Percentiles rank a stretch among this genome's conserved stretches.
These are phyloP conservation scores for Cariama cristata DNA, from an alignment of 2,113 vertebrate species.

Conservation along the genomic window DNA sequence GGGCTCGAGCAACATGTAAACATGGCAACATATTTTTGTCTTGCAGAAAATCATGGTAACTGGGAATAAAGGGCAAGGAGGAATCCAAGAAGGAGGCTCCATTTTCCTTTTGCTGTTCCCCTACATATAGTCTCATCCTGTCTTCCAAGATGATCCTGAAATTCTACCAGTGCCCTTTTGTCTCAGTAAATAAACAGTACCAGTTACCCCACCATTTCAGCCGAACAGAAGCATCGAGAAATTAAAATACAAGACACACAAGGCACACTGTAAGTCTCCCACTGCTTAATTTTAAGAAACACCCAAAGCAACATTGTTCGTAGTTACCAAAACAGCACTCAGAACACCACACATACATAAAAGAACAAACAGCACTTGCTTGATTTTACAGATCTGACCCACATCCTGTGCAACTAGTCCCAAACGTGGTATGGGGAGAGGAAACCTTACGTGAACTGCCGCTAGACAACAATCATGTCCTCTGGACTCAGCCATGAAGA, in stretches of 20 bases:
- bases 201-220: background rate
- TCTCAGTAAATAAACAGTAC: background rate
- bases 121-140: background rate
- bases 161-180: background rate
- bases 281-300: background rate
- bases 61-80: background rate
- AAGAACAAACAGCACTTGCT: background rate
- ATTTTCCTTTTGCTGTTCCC: background rate
- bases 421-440: background rate
- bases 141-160: background rate
- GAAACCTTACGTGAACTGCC: background rate
- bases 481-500: background rate
- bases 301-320: background rate
- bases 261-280: background rate
- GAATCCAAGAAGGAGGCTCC: background rate
- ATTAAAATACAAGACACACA: background rate
- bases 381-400: conserved; percentile 39
- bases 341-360: background rate
- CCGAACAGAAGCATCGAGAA: background rate
- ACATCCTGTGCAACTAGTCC: conserved; percentile 43
- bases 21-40: background rate
- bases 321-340: background rate
- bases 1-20: background rate
- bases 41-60: background rate
- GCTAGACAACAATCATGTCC: background rate